These are phyloP conservation scores for Dicyrtomina minuta DNA, from an alignment of 2,888 invertebrate species.

Conservation along the genomic window DNA sequence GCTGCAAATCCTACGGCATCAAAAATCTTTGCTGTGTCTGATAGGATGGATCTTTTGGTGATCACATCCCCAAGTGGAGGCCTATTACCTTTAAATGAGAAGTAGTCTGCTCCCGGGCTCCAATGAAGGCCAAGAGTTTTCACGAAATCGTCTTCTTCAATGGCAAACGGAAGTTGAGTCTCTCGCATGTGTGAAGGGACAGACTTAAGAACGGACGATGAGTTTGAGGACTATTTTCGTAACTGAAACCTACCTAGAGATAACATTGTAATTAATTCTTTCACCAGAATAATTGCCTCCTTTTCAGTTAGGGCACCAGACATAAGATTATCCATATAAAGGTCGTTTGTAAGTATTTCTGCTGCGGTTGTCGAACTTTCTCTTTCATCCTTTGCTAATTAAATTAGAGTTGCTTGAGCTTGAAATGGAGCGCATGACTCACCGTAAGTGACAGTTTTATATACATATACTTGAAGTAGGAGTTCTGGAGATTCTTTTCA, in stretches of 20 bases:
- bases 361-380: conserved; percentile 34
- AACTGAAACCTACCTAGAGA: conserved; percentile 41
- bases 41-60: neutral
- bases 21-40: neutral
- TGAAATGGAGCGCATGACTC: conserved; percentile 54
- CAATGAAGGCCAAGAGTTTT: conserved; percentile 33
- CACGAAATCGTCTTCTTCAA: neutral
- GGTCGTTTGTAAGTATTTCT: conserved; percentile 22
- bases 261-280: neutral
- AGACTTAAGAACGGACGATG: neutral
- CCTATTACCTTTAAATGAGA: neutral
- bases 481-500: conserved; percentile 53
- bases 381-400: conserved; percentile 51
- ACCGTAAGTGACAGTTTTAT: conserved; percentile 55
- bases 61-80: neutral
- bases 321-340: conserved; percentile 55
- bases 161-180: neutral
- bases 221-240: conserved; percentile 52
- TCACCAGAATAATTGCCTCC: conserved; percentile 44
- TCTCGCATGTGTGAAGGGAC: conserved; percentile 26
- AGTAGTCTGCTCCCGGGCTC: neutral
- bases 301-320: conserved; percentile 43
- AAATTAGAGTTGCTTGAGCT: conserved; percentile 51
- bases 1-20: conserved; percentile 2
- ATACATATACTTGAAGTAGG: conserved; percentile 38